Percentiles rank a stretch among this genome's conserved stretches.
These are phyloP conservation scores for Muschampia staudingeri DNA, from an alignment of 2,888 invertebrate species.

Conservation along the genomic window DNA sequence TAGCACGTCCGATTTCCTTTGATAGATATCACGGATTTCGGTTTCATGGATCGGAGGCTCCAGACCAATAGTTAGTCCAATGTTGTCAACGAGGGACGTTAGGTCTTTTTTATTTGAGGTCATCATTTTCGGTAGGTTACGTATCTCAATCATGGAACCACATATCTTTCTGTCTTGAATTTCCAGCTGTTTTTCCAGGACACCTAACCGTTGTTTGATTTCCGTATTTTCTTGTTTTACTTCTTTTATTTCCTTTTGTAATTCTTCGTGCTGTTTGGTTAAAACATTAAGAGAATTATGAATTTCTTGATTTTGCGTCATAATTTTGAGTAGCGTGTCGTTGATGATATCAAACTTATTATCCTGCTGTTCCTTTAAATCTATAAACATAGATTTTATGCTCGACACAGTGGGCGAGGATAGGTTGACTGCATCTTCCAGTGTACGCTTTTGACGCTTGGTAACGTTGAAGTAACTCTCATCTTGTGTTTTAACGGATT, in stretches of 20 bases:
- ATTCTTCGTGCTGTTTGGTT: slow-evolving; percentile 32
- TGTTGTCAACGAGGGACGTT: slow-evolving; percentile 33
- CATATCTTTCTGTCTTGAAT: background rate
- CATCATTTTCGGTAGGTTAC: slow-evolving; percentile 13
- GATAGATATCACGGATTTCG: slow-evolving; percentile 57
- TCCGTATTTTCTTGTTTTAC: slow-evolving; percentile 20
- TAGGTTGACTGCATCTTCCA: background rate
- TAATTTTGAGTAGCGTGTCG: slow-evolving; percentile 29
- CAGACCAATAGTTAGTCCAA: slow-evolving; percentile 38
- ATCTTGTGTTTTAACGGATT: background rate
- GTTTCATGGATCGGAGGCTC: slow-evolving; percentile 34
- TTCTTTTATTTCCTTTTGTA: slow-evolving; percentile 33
- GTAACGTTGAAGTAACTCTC: slow-evolving; percentile 6
- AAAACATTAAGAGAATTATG: slow-evolving; percentile 30
- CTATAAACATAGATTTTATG: background rate
- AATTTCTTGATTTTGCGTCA: slow-evolving; percentile 43
- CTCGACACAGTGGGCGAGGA: background rate
- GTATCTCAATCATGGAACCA: slow-evolving; percentile 19
- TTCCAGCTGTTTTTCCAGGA: background rate
- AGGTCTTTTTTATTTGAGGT: slow-evolving; percentile 50
- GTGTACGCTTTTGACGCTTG: background rate
- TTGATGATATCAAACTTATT: slow-evolving; percentile 13
- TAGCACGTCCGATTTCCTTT: slow-evolving; percentile 34
- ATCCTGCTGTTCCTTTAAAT: background rate
- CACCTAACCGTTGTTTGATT: background rate